Percentiles rank a stretch among this genome's conserved stretches.
Evolutionary conservation across 1,140 invertebrate species (phyloP).

Genomic region (Octopus sinensis): DNA sequence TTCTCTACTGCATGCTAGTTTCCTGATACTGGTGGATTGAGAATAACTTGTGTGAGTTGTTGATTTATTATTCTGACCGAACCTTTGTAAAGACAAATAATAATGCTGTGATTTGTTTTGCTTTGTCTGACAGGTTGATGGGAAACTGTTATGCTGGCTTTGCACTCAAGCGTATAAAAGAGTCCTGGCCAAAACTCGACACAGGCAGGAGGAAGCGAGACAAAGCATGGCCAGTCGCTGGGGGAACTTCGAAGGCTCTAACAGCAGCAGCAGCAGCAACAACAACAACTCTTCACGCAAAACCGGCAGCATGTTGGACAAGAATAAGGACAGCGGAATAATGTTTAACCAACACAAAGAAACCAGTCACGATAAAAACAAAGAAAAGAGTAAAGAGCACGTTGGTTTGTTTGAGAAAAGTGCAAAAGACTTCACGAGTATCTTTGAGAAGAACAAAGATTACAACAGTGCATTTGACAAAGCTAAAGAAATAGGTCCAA

Average conservation of each 20-base stretch:
- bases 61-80: not conserved
- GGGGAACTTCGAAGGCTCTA: not conserved
- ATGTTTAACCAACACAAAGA: slow-evolving; percentile 18
- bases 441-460: slow-evolving; percentile 10
- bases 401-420: not conserved
- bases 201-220: slow-evolving; percentile 63
- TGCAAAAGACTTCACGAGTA: not conserved
- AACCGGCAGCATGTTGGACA: slow-evolving; percentile 19
- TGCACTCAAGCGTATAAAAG: slow-evolving; percentile 92
- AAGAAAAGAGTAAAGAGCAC: slow-evolving; percentile 1
- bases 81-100: too few relatives aligned
- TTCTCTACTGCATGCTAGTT: slow-evolving; percentile 1
- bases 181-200: slow-evolving; percentile 76
- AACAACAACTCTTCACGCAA: not conserved
- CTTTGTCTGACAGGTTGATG: slow-evolving; percentile 73
- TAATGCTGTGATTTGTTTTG: slow-evolving; percentile 29
- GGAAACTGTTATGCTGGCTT: slow-evolving; percentile 91
- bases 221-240: slow-evolving; percentile 27
- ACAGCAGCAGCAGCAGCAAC: slow-evolving; percentile 18
- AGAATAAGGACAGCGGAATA: slow-evolving; percentile 18
- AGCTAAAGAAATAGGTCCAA: not conserved
- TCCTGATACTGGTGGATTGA: not conserved
- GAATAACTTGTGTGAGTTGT: too few relatives aligned
- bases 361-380: slow-evolving; percentile 9
- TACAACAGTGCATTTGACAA: slow-evolving; percentile 6